Evolutionary conservation across 2,113 vertebrate species (phyloP).

Genomic region (Chionomys nivalis): DNA sequence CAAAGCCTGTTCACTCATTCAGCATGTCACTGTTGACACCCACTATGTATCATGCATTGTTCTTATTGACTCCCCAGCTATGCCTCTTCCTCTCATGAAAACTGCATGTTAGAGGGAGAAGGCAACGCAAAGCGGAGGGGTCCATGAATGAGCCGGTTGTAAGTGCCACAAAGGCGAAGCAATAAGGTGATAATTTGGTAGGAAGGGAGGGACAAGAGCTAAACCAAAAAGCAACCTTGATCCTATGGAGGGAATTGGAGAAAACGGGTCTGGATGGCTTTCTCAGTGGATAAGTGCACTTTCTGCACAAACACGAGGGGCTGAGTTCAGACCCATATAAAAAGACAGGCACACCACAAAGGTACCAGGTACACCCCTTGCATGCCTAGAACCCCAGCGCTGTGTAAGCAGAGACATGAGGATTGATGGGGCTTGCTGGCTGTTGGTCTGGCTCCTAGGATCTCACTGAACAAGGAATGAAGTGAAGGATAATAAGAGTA

Average conservation of each 20-base stretch:
- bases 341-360: neutral
- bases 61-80: neutral
- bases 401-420: neutral
- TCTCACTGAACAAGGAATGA: neutral
- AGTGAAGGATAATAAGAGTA: too few relatives aligned
- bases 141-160: neutral
- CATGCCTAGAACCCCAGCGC: neutral
- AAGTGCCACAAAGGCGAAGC: neutral
- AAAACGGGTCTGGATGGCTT: neutral
- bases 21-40: neutral
- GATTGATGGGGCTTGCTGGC: neutral
- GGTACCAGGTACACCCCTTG: neutral
- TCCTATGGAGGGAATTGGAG: neutral
- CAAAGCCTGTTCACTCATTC: neutral
- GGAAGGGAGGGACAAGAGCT: neutral
- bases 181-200: neutral
- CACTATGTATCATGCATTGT: neutral
- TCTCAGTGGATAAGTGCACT: neutral
- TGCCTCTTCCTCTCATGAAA: neutral
- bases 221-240: neutral
- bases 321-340: neutral
- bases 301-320: neutral
- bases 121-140: neutral
- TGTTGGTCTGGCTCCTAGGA: neutral
- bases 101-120: constrained; percentile 1